Evolutionary conservation across 2,888 invertebrate species (phyloP).

Genomic region (Tinea trinotella): DNA sequence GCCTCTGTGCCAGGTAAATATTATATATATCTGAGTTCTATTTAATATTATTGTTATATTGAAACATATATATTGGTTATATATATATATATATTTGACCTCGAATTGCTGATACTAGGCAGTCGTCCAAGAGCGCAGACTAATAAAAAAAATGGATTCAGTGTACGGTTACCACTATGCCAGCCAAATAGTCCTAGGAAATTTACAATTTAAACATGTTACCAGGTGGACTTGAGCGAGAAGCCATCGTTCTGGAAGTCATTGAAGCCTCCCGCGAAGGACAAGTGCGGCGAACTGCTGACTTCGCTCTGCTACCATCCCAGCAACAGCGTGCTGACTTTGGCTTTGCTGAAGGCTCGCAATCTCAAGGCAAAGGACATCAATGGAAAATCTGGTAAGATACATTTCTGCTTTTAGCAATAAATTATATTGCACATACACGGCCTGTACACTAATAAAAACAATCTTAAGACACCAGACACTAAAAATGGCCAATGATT

Average conservation of each 20-base stretch:
- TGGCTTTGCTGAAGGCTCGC: slow-evolving; percentile 92
- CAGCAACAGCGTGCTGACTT: slow-evolving; percentile 92
- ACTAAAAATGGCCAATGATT: not conserved
- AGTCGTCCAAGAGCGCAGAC: too few relatives aligned
- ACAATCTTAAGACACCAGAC: too few relatives aligned
- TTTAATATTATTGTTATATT: not conserved
- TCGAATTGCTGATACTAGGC: too few relatives aligned
- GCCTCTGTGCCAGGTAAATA: slow-evolving; percentile 88
- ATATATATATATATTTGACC: too few relatives aligned
- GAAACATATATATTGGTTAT: too few relatives aligned
- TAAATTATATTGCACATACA: too few relatives aligned
- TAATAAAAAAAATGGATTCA: too few relatives aligned
- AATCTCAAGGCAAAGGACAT: slow-evolving; percentile 97
- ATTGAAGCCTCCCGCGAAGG: slow-evolving; percentile 91
- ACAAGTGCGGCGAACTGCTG: slow-evolving; percentile 92
- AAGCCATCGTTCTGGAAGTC: slow-evolving; percentile 97
- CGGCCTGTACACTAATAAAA: too few relatives aligned
- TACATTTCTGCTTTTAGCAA: not conserved
- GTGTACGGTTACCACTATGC: too few relatives aligned
- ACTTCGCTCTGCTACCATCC: slow-evolving; percentile 96
- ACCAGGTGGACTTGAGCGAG: slow-evolving; percentile 89
- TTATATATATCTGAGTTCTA: not conserved
- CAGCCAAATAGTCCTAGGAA: too few relatives aligned
- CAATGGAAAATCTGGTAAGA: slow-evolving; percentile 91
- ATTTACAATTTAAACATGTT: not conserved